Evolutionary conservation across 2,888 invertebrate species (phyloP).

Genomic region (Drosophila ustulata): DNA sequence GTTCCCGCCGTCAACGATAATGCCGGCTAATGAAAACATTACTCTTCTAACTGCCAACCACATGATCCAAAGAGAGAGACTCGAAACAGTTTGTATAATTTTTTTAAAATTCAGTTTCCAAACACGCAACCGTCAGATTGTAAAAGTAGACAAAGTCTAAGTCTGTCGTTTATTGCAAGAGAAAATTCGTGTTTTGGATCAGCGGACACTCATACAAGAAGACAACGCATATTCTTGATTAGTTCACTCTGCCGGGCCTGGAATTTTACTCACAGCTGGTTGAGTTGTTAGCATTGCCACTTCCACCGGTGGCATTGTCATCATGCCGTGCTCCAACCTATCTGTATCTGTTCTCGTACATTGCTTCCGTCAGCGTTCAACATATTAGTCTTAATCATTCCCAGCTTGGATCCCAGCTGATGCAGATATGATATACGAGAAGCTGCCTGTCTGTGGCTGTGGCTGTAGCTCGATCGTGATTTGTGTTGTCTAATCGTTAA

Average conservation of each 20-base stretch:
- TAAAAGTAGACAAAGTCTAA: constrained; percentile 13
- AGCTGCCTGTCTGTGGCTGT: constrained; percentile 49
- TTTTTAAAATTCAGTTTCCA: constrained; percentile 52
- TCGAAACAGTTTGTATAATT: constrained; percentile 36
- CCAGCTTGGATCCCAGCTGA: constrained; percentile 54
- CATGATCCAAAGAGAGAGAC: constrained; percentile 8
- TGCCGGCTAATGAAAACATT: constrained; percentile 72
- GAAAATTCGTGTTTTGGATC: constrained; percentile 21
- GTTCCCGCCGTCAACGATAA: constrained; percentile 57
- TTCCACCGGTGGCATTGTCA: constrained; percentile 22
- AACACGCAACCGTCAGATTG: constrained; percentile 55
- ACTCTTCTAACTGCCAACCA: constrained; percentile 58
- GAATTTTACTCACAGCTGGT: constrained; percentile 29
- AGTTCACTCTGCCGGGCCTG: constrained; percentile 23
- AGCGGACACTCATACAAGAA: neutral
- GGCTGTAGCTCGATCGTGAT: constrained; percentile 72
- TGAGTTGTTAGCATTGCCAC: constrained; percentile 9
- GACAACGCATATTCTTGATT: constrained; percentile 46
- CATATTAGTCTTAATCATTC: constrained; percentile 72
- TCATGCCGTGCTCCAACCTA: constrained; percentile 64
- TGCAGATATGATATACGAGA: constrained; percentile 32
- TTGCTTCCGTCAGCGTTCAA: constrained; percentile 78
- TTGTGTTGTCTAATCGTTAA: constrained; percentile 74
- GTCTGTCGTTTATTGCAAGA: constrained; percentile 52
- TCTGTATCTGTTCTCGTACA: constrained; percentile 52